Percentiles rank a stretch among this genome's conserved stretches.
Evolutionary conservation across 1,140 invertebrate genomes (phyloP).

Genomic region (Metopolophium dirhodum): DNA sequence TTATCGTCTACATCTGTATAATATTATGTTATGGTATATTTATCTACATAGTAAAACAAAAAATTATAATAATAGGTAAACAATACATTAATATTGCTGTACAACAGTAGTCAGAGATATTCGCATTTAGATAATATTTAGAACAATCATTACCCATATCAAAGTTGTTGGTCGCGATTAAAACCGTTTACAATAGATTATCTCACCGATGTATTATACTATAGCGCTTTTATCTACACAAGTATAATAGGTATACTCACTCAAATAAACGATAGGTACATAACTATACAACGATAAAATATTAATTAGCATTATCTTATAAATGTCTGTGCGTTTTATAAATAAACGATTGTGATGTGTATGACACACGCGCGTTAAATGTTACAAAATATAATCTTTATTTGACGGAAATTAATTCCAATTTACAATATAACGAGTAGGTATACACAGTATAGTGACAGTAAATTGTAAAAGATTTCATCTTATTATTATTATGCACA

Average conservation of each 20-base stretch:
- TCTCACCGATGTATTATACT: background rate
- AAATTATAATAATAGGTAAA: background rate
- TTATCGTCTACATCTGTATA: too few relatives aligned
- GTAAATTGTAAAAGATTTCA: too few relatives aligned
- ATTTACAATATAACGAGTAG: background rate
- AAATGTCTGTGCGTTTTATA: background rate
- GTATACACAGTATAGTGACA: too few relatives aligned
- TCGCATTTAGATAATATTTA: background rate
- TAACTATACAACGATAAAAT: background rate
- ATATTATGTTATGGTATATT: background rate
- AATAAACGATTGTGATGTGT: background rate
- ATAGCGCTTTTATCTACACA: background rate
- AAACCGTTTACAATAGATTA: background rate
- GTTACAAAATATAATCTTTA: background rate
- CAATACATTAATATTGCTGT: background rate
- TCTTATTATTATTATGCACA: too few relatives aligned
- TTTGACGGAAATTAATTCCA: background rate
- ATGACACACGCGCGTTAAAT: background rate
- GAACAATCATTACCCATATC: background rate
- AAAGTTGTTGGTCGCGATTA: background rate
- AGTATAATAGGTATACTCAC: background rate
- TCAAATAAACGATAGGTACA: background rate
- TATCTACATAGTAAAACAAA: background rate
- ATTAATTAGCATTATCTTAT: background rate
- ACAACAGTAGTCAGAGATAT: background rate